Percentiles rank a stretch among this genome's conserved stretches.
These are phyloP conservation scores for Pleuronectes platessa DNA, from an alignment of 2,113 vertebrate genomes.

Conservation along the genomic window DNA sequence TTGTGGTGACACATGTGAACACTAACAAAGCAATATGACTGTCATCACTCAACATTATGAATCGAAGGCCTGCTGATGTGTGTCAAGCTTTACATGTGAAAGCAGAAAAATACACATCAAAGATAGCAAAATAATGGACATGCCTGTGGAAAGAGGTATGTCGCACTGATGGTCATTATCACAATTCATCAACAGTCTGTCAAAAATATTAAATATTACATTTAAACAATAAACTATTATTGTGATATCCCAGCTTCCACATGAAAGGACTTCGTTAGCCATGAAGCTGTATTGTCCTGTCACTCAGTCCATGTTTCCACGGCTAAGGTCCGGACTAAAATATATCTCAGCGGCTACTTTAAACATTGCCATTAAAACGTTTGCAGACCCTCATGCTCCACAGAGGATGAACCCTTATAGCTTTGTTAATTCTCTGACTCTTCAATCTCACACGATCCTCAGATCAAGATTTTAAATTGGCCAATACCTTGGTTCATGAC, in stretches of 20 bases:
- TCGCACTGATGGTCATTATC: slow-evolving; percentile 29
- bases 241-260: neutral
- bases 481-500: too few species aligned
- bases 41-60: slow-evolving; percentile 56
- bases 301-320: neutral
- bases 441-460: neutral
- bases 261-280: neutral
- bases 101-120: slow-evolving; percentile 52
- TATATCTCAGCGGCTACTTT: neutral
- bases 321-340: neutral
- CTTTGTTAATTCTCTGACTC: neutral
- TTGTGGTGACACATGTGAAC: slow-evolving; percentile 41
- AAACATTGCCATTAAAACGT: neutral
- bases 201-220: slow-evolving; percentile 22
- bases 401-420: neutral
- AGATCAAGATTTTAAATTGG: neutral
- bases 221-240: slow-evolving; percentile 18
- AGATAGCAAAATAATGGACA: slow-evolving; percentile 49
- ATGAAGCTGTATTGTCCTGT: neutral
- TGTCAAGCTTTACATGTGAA: slow-evolving; percentile 54
- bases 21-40: slow-evolving; percentile 46
- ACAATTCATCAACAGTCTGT: slow-evolving; percentile 45
- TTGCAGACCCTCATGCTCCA: neutral
- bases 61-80: slow-evolving; percentile 40
- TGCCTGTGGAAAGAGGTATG: slow-evolving; percentile 5